Conservation (phyloP, 1,140 invertebrate species). For the Magallana gigas region DNA sequence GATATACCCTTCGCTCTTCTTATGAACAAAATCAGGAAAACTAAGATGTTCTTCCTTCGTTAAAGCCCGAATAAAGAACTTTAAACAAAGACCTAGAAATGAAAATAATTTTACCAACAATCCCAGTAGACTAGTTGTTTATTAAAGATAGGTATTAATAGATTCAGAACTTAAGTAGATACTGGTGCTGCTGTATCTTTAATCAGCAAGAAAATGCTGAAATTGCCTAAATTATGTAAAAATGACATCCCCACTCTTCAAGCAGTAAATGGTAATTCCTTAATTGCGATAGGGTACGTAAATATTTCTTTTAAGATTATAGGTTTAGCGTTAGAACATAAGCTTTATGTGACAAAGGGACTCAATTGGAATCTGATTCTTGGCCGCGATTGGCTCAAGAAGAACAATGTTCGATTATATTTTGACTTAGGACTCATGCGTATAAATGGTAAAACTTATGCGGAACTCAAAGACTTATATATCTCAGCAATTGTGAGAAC, state of each 20-base stretch:
- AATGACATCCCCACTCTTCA: slow-evolving; percentile 40
- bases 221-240: slow-evolving; percentile 30
- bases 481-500: slow-evolving; percentile 30
- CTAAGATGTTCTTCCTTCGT: not conserved
- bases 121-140: slow-evolving; percentile 48
- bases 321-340: not conserved
- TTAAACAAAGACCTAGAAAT: not conserved
- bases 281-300: too few relatives aligned
- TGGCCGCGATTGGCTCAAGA: slow-evolving; percentile 39
- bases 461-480: slow-evolving; percentile 56
- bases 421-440: slow-evolving; percentile 42
- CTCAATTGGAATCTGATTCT: slow-evolving; percentile 50
- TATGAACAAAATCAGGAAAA: slow-evolving; percentile 16
- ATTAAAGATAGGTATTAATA: slow-evolving; percentile 46
- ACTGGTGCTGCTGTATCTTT: slow-evolving; percentile 39
- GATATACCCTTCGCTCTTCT: too few relatives aligned
- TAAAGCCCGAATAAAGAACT: not conserved
- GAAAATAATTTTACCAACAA: not conserved
- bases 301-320: slow-evolving; percentile 48
- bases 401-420: slow-evolving; percentile 38
- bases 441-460: slow-evolving; percentile 44
- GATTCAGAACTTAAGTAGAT: slow-evolving; percentile 46
- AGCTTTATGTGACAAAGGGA: too few relatives aligned
- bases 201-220: slow-evolving; percentile 42
- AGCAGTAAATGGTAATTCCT: too few relatives aligned